A percentile compares a stretch with the other conserved stretches of the same genome.
phyloP scores from a whole-genome alignment of 2,888 invertebrate genomes.

The Conchocele bisecta region DNA sequence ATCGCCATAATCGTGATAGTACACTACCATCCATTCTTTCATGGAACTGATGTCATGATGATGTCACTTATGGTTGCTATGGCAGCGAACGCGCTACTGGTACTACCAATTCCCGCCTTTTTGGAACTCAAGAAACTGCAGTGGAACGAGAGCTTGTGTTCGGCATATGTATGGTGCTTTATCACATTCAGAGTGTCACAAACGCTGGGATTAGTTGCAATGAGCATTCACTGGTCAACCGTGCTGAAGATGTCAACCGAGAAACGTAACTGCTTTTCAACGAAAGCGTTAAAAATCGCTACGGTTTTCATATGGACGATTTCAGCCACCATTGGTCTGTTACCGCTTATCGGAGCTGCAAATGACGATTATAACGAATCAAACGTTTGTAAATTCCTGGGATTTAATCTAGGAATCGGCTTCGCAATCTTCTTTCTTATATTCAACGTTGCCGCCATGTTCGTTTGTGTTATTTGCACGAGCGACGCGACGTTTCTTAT shows the following conservation, averaged over 20 bases:
- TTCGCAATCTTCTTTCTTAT: constrained; percentile 65
- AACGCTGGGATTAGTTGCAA: constrained; percentile 53
- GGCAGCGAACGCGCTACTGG: constrained; percentile 62
- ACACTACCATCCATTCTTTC: constrained; percentile 69
- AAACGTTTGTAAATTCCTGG: constrained; percentile 65
- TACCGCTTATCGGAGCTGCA: constrained; percentile 64
- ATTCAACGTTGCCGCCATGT: constrained; percentile 57
- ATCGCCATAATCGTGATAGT: constrained; percentile 62
- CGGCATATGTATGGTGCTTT: constrained; percentile 64
- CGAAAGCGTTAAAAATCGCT: constrained; percentile 59
- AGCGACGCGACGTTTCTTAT: constrained; percentile 66
- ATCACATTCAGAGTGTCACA: constrained; percentile 62
- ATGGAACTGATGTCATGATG: constrained; percentile 72
- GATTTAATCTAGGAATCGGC: constrained; percentile 63
- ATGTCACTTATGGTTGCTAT: constrained; percentile 67
- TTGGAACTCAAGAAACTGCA: constrained; percentile 45
- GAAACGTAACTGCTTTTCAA: constrained; percentile 59
- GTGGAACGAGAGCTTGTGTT: constrained; percentile 62
- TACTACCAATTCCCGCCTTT: constrained; percentile 66
- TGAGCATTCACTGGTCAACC: constrained; percentile 67
- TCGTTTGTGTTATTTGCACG: constrained; percentile 61
- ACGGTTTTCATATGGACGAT: constrained; percentile 60
- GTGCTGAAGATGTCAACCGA: constrained; percentile 61
- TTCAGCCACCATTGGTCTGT: constrained; percentile 57
- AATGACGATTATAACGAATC: constrained; percentile 40